phyloP scores from a whole-genome alignment of 2,113 vertebrate species.

The Excalfactoria chinensis region DNA sequence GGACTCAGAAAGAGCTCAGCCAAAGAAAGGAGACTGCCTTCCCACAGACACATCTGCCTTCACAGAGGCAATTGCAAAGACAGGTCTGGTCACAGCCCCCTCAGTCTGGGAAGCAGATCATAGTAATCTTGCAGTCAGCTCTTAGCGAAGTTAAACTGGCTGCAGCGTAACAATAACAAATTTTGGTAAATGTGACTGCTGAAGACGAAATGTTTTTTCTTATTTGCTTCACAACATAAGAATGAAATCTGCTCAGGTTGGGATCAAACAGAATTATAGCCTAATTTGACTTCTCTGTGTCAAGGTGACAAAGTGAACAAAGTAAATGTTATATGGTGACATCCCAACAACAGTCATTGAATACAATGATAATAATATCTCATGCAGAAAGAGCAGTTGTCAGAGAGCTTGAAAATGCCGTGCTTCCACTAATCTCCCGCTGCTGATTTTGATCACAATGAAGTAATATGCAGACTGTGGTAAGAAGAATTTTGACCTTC shows the following conservation, averaged over 20 bases:
- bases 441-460: constrained; percentile 26
- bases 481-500: background rate
- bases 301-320: constrained; percentile 34
- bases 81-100: background rate
- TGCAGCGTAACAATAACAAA: background rate
- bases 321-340: background rate
- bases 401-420: constrained; percentile 27
- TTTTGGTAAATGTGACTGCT: background rate
- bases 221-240: background rate
- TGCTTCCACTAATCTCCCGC: constrained; percentile 24
- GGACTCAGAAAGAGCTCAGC: background rate
- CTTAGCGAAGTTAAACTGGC: background rate
- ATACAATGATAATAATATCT: constrained; percentile 35
- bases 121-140: background rate
- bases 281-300: background rate
- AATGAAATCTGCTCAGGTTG: background rate
- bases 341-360: constrained; percentile 13
- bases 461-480: constrained; percentile 12
- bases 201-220: background rate
- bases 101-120: background rate
- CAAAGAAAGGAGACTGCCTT: background rate
- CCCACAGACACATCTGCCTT: background rate
- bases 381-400: background rate
- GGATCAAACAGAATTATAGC: constrained; percentile 7
- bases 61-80: background rate